Percentiles rank a stretch among this genome's conserved stretches.
Evolutionary conservation across 2,888 invertebrate species (phyloP).

Genomic region (Ichneumon xanthorius): DNA sequence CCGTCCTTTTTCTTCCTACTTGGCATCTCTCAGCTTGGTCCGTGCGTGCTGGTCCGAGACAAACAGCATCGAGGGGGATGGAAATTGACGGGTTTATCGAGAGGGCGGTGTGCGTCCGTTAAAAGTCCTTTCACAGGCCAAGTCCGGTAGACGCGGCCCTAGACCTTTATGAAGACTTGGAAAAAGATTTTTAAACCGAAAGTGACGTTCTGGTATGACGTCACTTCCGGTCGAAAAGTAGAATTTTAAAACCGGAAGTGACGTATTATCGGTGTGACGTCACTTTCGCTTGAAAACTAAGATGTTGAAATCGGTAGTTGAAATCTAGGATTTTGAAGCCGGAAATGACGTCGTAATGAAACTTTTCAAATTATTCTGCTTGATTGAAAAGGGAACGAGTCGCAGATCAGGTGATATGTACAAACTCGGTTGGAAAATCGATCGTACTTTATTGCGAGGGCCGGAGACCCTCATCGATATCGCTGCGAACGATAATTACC

Average conservation of each 20-base stretch:
- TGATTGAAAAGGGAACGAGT: neutral
- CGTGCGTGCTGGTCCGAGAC: constrained; percentile 54
- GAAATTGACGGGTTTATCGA: constrained; percentile 82
- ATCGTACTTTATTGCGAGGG: constrained; percentile 57
- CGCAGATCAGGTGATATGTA: neutral
- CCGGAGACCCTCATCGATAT: constrained; percentile 6
- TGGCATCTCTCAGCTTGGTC: constrained; percentile 21
- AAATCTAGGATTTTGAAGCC: neutral
- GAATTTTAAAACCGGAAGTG: too few relatives aligned
- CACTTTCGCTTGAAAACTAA: too few relatives aligned
- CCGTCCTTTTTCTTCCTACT: constrained; percentile 41
- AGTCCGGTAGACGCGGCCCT: neutral
- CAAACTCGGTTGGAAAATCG: constrained; percentile 40
- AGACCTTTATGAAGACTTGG: neutral
- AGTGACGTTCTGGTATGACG: too few relatives aligned
- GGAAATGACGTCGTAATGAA: neutral
- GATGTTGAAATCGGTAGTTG: neutral
- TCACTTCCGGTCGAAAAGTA: too few relatives aligned
- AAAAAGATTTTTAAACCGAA: neutral
- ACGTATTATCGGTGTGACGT: too few relatives aligned
- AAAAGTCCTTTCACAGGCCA: constrained; percentile 1
- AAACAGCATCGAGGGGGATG: constrained; percentile 78
- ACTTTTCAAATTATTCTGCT: neutral
- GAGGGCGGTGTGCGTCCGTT: constrained; percentile 34
- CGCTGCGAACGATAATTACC: constrained; percentile 35